These are phyloP conservation scores for Alentia gelatinosa DNA, from an alignment of 2,888 invertebrate species.

Conservation along the genomic window DNA sequence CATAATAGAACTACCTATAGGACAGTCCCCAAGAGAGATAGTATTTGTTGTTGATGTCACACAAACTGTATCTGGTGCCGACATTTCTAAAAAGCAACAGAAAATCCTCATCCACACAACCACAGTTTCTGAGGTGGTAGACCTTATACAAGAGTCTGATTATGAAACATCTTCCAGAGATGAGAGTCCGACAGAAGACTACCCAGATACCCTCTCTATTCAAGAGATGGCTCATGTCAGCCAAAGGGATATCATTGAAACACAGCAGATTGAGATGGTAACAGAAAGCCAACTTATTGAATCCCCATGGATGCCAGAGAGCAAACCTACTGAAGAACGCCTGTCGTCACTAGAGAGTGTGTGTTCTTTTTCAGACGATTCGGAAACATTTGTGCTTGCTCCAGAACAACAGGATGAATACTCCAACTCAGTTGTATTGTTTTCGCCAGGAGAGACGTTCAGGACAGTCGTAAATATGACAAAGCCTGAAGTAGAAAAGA, in stretches of 20 bases:
- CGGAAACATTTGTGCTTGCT: not conserved
- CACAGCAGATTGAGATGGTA: not conserved
- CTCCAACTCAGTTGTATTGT: not conserved
- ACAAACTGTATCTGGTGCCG: not conserved
- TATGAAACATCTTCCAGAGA: too few species aligned
- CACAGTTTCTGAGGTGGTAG: not conserved
- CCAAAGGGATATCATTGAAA: not conserved
- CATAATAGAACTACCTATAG: not conserved
- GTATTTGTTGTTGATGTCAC: slow-evolving; percentile 41
- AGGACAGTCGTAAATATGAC: not conserved
- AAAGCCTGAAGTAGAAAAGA: not conserved
- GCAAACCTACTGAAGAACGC: not conserved
- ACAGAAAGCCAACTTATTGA: not conserved
- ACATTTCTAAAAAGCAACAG: not conserved
- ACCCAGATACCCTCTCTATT: not conserved
- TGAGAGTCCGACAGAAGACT: not conserved
- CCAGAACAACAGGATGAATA: not conserved
- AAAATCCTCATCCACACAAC: not conserved
- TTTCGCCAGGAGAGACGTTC: not conserved
- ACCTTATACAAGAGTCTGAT: not conserved
- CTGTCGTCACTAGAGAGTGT: not conserved
- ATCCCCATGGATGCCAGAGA: not conserved
- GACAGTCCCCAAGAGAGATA: not conserved
- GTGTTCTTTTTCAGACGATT: not conserved
- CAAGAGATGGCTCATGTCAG: too few species aligned